phyloP scores from a whole-genome alignment of 2,888 invertebrate genomes.

The Philhelius pedissequus region DNA sequence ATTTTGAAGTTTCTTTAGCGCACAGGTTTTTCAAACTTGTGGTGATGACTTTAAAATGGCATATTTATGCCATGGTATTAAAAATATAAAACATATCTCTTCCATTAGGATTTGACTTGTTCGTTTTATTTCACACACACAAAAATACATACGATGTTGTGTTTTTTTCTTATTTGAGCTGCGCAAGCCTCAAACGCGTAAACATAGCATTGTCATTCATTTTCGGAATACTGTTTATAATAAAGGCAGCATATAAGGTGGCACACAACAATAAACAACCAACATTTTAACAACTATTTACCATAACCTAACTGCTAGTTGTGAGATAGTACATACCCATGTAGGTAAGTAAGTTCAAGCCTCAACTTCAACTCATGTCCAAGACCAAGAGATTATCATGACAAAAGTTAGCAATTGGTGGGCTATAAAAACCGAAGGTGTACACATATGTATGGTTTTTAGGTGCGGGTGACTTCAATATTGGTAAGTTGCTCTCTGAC shows the following conservation, averaged over 20 bases:
- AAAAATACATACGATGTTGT: background rate
- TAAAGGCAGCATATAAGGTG: background rate
- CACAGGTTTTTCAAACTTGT: conserved; percentile 19
- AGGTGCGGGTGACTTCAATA: conserved; percentile 28
- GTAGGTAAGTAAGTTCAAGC: background rate
- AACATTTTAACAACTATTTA: conserved; percentile 30
- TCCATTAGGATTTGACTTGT: conserved; percentile 25
- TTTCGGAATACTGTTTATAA: conserved; percentile 15
- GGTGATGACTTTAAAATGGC: conserved; percentile 34
- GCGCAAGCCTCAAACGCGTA: background rate
- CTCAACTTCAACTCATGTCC: background rate
- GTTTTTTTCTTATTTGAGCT: conserved; percentile 2
- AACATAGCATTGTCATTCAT: conserved; percentile 15
- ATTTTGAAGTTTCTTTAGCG: conserved; percentile 21
- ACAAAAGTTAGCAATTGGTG: conserved; percentile 3
- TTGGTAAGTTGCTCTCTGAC: background rate
- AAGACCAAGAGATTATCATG: conserved; percentile 24
- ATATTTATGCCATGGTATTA: conserved; percentile 29
- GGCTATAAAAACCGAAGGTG: background rate
- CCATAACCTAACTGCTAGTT: conserved; percentile 8
- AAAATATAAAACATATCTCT: conserved; percentile 36
- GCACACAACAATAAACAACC: background rate
- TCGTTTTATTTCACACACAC: background rate
- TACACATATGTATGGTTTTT: background rate
- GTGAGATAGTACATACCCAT: background rate